These are phyloP conservation scores for Sinohyriopsis cumingii DNA, from an alignment of 2,888 invertebrate genomes.

Conservation along the genomic window DNA sequence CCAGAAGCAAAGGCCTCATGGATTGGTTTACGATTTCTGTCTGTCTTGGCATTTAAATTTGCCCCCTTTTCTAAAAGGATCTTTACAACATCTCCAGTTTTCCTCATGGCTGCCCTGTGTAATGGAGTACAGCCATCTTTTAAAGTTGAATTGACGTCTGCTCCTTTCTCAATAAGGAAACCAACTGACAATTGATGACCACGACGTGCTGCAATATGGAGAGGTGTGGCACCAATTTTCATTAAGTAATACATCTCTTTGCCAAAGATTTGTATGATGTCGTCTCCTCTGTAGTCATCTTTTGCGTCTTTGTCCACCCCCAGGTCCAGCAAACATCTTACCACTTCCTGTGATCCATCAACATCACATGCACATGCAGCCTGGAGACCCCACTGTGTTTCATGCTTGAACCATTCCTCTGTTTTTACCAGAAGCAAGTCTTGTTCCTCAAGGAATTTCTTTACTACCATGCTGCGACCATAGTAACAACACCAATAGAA, in stretches of 20 bases:
- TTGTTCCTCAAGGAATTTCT: constrained; percentile 18
- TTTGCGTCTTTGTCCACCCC: constrained; percentile 18
- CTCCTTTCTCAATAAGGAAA: constrained; percentile 24
- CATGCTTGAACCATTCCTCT: constrained; percentile 33
- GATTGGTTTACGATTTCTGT: constrained; percentile 23
- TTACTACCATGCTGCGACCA: constrained; percentile 28
- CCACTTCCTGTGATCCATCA: constrained; percentile 14
- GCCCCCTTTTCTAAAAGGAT: constrained; percentile 22
- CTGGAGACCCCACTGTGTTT: constrained; percentile 20
- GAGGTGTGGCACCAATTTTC: constrained; percentile 25
- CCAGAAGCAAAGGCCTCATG: constrained; percentile 30
- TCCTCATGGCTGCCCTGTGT: constrained; percentile 26
- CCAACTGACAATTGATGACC: constrained; percentile 22
- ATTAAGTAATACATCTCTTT: constrained; percentile 14
- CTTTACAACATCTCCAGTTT: constrained; percentile 17
- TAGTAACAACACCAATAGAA: constrained; percentile 40
- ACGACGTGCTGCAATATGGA: constrained; percentile 34
- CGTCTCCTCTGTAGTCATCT: constrained; percentile 24
- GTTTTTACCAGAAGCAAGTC: constrained; percentile 17
- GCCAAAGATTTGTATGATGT: constrained; percentile 15
- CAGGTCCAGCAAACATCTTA: constrained; percentile 22
- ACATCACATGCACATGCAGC: constrained; percentile 27
- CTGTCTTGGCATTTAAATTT: constrained; percentile 17
- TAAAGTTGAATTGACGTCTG: constrained; percentile 21
- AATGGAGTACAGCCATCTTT: constrained; percentile 29